Evolutionary conservation across 2,888 invertebrate species (phyloP).

Genomic region (Tipula helvola): DNA sequence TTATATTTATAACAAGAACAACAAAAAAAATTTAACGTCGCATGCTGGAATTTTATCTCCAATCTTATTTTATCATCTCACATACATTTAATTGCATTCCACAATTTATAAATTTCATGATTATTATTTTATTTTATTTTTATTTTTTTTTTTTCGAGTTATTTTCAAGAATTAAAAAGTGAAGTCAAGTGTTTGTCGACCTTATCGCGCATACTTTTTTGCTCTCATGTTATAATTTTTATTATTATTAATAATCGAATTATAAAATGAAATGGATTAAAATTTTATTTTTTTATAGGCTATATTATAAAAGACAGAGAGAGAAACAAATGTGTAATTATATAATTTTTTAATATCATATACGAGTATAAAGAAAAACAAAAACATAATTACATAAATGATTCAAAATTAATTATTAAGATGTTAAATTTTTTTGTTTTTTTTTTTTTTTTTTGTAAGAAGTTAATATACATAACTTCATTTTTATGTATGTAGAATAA

Average conservation of each 20-base stretch:
- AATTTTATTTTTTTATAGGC: not conserved
- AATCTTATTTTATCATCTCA: not conserved
- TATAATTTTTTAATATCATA: not conserved
- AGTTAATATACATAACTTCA: not conserved
- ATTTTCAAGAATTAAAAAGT: not conserved
- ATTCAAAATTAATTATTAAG: not conserved
- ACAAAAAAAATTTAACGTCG: not conserved
- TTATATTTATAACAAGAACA: not conserved
- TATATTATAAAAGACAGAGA: too few relatives aligned
- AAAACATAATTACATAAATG: not conserved
- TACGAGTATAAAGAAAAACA: not conserved
- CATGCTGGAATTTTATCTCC: not conserved
- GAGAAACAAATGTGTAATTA: not conserved
- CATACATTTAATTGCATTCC: not conserved
- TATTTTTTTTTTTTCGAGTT: not conserved
- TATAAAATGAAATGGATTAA: not conserved
- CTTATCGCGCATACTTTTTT: not conserved
- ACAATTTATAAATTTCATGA: not conserved
- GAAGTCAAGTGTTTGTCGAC: not conserved
- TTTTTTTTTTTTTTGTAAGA: not conserved
- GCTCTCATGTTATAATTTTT: not conserved
- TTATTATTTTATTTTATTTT: not conserved
- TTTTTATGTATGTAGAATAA: not conserved
- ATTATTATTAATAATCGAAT: not conserved
- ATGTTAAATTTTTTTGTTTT: not conserved